Conservation (phyloP, 2,888 invertebrate genomes). For the Eupeodes latifasciatus region DNA sequence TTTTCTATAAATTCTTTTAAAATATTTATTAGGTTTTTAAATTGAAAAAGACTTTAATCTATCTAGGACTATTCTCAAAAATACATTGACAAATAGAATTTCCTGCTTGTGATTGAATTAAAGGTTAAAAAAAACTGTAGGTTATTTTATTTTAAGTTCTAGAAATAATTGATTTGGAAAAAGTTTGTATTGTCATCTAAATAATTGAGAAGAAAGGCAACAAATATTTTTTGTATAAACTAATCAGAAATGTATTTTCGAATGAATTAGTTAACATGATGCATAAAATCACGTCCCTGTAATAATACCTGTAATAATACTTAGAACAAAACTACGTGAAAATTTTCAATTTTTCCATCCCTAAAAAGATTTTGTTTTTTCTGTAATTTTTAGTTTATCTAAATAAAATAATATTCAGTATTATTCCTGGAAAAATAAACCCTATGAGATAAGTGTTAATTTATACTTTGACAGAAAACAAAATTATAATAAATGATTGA, state of each 20-base stretch:
- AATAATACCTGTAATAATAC: no score
- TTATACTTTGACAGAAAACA: neutral
- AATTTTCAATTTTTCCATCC: neutral
- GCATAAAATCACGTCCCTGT: conserved; percentile 7
- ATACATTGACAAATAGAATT: no score
- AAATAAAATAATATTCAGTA: neutral
- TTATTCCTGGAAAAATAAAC: neutral
- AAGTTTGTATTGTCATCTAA: no score
- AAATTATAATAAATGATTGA: conserved; percentile 20
- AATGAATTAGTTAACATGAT: neutral
- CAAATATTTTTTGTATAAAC: no score
- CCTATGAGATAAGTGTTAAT: conserved; percentile 5
- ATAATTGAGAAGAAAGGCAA: no score
- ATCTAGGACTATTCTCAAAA: neutral
- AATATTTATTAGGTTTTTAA: neutral
- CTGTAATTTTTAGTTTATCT: neutral
- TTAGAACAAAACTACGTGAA: neutral
- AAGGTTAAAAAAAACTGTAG: no score
- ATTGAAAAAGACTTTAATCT: neutral
- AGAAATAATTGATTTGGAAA: no score
- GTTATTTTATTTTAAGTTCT: no score
- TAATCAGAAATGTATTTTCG: neutral
- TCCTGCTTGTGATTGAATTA: no score
- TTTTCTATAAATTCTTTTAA: neutral
- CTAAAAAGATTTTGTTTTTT: neutral